phyloP scores from a whole-genome alignment of 1,140 invertebrate species.

The Ceratosolen solmsi region DNA sequence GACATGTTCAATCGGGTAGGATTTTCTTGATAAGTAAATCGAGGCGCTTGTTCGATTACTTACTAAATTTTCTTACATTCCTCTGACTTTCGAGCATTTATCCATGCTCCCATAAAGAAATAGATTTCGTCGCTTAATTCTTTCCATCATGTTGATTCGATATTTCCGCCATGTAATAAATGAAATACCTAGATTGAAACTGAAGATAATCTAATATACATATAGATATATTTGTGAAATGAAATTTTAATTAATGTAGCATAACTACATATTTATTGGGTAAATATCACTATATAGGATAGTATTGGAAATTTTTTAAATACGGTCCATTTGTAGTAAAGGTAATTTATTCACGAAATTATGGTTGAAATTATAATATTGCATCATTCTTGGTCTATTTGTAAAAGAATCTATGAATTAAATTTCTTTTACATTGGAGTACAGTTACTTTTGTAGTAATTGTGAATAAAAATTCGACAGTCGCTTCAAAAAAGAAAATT shows the following conservation, averaged over 20 bases:
- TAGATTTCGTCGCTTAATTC: background rate
- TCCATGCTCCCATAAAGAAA: too few species aligned
- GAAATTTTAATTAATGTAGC: too few species aligned
- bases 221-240: too few species aligned
- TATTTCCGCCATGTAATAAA: background rate
- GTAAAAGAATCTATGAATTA: background rate
- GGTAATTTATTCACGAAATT: background rate
- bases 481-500: conserved; percentile 47
- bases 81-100: background rate
- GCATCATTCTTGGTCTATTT: background rate
- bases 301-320: too few species aligned
- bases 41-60: background rate
- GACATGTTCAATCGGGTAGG: conserved; percentile 6
- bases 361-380: background rate
- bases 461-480: conserved; percentile 27
- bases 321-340: background rate
- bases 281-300: too few species aligned
- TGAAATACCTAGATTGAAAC: background rate
- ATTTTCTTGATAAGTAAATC: conserved; percentile 31
- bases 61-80: background rate
- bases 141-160: background rate
- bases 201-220: background rate
- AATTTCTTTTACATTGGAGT: conserved; percentile 1
- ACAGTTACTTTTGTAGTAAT: conserved; percentile 8
- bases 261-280: too few species aligned